Evolutionary conservation across 1,140 invertebrate species (phyloP), one percentile per base, ranked within the genome.

Genomic region (Camponotus pennsylvanicus): DNA sequence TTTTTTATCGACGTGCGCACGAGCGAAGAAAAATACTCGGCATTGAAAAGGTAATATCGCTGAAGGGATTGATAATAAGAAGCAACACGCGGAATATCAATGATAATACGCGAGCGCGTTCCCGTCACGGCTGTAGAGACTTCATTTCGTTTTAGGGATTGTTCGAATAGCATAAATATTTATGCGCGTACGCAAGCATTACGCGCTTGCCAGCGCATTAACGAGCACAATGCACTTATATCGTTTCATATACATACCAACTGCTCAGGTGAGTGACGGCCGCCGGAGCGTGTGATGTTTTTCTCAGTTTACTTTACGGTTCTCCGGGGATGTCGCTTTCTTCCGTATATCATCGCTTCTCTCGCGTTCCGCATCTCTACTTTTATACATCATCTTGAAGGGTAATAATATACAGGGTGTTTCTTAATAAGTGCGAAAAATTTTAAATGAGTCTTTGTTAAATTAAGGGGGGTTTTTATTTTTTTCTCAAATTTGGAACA

Each of bases 301-400:
- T 89, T 91, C 85, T 85, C 75, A 63, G 83, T 91, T 89, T 88
- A 75, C 88, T 88, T 91, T 89, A 89, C 86, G 87, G 86, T 89
- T 89, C 86, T 91, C 90, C 87, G 73, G 88, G 87, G 89, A 79
- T 91, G 86, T 92, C 89, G 86, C 88, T 87, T 88, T 89, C 91
- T 91, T 92, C 86, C 86, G 87, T 90, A 91, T 92, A 90, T 90
- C 91, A 75, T 91, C 90, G 84, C 67, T 73, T 71, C 52, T 55
- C 45, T 67, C 52, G 8, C 84, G 75, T 84, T 71, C 89, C 73
- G 87, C 18, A 18, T 13, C 34, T 88, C 69, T 85, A 85, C 49
- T 83, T 83, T 82, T 27, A 71, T 42, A 42, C 1, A 49, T 27
- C 37, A 45, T 45, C 13, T 52, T 13, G 27, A 37, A 79, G 45